Evolutionary conservation across 2,113 vertebrate genomes (phyloP).

Genomic region (Phylloscopus trochilus): DNA sequence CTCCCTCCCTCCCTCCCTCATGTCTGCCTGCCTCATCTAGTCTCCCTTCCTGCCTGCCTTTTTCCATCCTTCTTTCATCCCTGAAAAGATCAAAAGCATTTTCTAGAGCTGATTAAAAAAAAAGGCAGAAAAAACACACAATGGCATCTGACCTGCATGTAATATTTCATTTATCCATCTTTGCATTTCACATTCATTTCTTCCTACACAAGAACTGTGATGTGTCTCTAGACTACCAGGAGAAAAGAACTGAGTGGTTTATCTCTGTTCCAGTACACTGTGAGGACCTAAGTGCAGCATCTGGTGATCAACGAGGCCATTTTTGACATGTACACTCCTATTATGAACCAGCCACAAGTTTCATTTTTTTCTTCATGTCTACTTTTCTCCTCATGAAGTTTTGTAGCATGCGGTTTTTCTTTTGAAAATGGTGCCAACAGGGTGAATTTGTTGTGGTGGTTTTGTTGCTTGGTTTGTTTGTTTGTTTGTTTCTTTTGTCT

Average conservation of each 20-base stretch:
- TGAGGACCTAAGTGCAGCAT: background rate
- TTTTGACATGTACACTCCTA: background rate
- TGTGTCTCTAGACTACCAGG: background rate
- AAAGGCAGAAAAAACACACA: background rate
- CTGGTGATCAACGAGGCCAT: background rate
- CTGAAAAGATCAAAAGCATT: background rate
- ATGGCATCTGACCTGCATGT: background rate
- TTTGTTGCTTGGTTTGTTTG: background rate
- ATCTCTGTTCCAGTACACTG: background rate
- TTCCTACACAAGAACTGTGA: background rate
- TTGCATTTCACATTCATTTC: background rate
- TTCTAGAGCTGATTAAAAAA: background rate
- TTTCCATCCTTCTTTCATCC: background rate
- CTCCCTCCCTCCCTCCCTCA: too few species aligned
- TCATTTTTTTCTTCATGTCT: background rate
- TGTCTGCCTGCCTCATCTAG: background rate
- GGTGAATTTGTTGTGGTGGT: background rate
- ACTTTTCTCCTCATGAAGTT: background rate
- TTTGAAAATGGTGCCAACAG: too few species aligned
- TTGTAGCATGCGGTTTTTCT: background rate
- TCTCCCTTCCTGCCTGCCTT: background rate
- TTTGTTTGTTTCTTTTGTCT: background rate
- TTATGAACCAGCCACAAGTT: background rate
- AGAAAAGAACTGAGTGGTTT: background rate
- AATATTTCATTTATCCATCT: background rate